These are phyloP conservation scores for Lucinisca nassula DNA, from an alignment of 2,888 invertebrate species.

Conservation along the genomic window DNA sequence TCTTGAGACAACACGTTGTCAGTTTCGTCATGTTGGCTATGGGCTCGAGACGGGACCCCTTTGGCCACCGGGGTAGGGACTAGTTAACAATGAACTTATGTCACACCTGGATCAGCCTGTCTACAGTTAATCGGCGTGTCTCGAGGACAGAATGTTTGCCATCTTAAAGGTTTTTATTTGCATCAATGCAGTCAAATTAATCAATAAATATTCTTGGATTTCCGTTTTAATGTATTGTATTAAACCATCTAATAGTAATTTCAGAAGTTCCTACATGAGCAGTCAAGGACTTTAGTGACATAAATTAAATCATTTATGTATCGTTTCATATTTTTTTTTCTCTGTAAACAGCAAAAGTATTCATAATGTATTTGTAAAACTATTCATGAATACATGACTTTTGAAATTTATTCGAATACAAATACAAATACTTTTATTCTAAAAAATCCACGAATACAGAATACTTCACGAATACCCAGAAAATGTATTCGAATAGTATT, in stretches of 20 bases:
- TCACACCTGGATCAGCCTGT: not conserved
- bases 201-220: not conserved
- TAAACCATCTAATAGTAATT: no score
- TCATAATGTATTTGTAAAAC: not conserved
- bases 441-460: no score
- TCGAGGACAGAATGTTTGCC: not conserved
- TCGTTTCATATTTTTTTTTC: no score
- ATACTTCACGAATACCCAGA: no score
- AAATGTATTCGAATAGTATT: not conserved
- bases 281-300: not conserved
- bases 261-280: not conserved
- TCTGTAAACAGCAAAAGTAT: no score
- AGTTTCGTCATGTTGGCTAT: not conserved
- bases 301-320: no score
- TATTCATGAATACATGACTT: no score
- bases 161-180: no score
- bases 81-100: not conserved
- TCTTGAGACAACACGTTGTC: no score
- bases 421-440: no score
- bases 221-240: not conserved
- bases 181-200: not conserved
- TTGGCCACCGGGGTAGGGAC: not conserved
- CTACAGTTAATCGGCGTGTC: not conserved
- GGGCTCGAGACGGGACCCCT: no score
- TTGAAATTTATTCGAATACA: no score